Evolutionary conservation across 1,140 invertebrate species (phyloP), one percentile per base, ranked within the genome.

Genomic region (Antheraea pernyi): DNA sequence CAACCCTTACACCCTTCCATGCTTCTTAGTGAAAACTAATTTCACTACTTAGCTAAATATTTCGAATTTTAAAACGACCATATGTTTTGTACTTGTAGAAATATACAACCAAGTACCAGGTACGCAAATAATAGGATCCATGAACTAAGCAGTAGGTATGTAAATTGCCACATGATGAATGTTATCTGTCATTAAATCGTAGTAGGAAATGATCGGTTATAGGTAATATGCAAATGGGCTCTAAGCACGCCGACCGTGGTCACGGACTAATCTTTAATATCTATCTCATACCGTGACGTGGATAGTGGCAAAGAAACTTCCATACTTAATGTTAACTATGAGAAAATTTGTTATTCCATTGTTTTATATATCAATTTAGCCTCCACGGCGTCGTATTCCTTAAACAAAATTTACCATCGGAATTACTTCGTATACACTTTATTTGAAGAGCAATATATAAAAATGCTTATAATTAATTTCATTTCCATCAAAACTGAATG

Each of bases 241-340:
- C 30, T 22, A 42, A 42, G 58, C 16, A 69, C 62, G 63, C 36
- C 36, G 46, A 61, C 60, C 30, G 63, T 42, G 59, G 67, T 72
- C 71, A 72, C 71, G 71, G 71, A 69, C 58, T 69, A 72, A 72
- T 72, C 67, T 69, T 42, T 72, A 72, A 72, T 46, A 30, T 30
- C 60, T 36, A 61, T 19, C 19, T 39, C 39, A 63, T 61, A 66
- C 30, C 30, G 65, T 58, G 48, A 36, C n/a, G 18, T 66, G 58
- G 48, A 58, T 58, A 66, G 46, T 58, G 19, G 48, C 19, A 58
- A n/a, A 65, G 18, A 42, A 61, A 22, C 19, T 61, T 61, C 19
- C 1, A 19, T 61, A 61, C 36, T 61, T 22, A 61, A 8, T 30
- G 7, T 0, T 42, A 42, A 8, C 39, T 42, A 42, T 11, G 39